Percentiles rank a stretch among this genome's conserved stretches.
Evolutionary conservation across 2,797 vertebrate species (phyloP).

Genomic region (Chiroxiphia lanceolata): DNA sequence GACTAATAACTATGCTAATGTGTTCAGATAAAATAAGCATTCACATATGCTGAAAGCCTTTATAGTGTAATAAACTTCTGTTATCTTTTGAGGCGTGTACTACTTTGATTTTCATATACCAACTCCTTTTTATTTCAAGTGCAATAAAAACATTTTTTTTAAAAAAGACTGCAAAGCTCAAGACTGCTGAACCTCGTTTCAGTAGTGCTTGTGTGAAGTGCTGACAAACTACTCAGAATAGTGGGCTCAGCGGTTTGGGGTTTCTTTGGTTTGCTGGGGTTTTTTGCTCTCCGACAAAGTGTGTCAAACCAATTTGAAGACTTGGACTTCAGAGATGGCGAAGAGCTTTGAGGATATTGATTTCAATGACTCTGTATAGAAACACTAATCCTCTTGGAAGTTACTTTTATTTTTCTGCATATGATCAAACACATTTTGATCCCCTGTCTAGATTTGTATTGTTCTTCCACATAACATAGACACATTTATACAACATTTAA

Average conservation of each 20-base stretch:
- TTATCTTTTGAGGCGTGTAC: constrained; percentile 22
- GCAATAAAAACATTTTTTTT: neutral
- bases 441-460: neutral
- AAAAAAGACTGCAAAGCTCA: neutral
- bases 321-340: neutral
- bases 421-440: neutral
- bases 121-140: constrained; percentile 35
- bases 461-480: neutral
- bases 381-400: neutral
- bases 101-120: constrained; percentile 43
- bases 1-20: constrained; percentile 67
- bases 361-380: neutral
- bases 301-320: neutral
- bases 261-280: neutral
- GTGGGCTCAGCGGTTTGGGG: neutral
- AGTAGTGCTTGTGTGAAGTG: neutral
- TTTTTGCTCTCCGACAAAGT: neutral
- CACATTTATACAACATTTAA: neutral
- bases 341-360: neutral
- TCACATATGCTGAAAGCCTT: constrained; percentile 45
- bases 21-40: constrained; percentile 60
- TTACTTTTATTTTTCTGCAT: neutral
- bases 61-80: constrained; percentile 58
- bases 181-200: neutral
- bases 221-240: fast-evolving